phyloP scores from a whole-genome alignment of 2,797 vertebrate species.

The Chromobotia macracanthus region DNA sequence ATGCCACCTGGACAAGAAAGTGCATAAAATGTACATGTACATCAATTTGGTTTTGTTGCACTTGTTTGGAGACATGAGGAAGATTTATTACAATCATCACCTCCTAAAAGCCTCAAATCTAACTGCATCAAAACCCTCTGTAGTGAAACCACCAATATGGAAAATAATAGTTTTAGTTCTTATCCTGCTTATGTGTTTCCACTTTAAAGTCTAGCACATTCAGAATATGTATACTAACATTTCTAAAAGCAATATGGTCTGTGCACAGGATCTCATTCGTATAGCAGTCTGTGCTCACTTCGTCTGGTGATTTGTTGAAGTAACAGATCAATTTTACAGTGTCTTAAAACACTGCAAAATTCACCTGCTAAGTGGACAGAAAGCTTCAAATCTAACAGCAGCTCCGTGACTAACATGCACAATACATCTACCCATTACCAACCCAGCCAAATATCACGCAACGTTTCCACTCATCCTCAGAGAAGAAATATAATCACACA shows the following conservation, averaged over 20 bases:
- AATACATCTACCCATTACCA: constrained; percentile 10
- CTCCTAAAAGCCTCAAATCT: background rate
- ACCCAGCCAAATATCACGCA: constrained; percentile 31
- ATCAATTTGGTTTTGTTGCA: constrained; percentile 41
- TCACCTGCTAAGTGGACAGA: background rate
- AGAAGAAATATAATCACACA: constrained; percentile 50
- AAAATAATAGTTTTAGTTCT: background rate
- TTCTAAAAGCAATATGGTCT: too few species aligned
- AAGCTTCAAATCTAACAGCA: background rate
- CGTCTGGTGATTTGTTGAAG: background rate
- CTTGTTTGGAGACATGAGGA: constrained; percentile 3
- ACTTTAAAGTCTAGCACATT: background rate
- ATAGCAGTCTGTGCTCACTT: background rate
- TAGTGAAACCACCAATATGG: background rate
- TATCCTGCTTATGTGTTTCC: background rate
- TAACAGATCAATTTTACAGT: background rate
- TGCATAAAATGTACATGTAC: constrained; percentile 19
- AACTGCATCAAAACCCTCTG: background rate
- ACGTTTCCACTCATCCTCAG: constrained; percentile 32
- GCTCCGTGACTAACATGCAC: constrained; percentile 1
- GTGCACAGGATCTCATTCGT: background rate
- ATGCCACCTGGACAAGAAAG: constrained; percentile 28
- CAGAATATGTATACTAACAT: background rate
- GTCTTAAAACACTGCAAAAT: background rate
- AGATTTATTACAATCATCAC: background rate